A percentile compares a stretch with the other conserved stretches of the same genome.
These are phyloP conservation scores for Fregetta grallaria DNA, from an alignment of 2,113 vertebrate genomes.

Conservation along the genomic window DNA sequence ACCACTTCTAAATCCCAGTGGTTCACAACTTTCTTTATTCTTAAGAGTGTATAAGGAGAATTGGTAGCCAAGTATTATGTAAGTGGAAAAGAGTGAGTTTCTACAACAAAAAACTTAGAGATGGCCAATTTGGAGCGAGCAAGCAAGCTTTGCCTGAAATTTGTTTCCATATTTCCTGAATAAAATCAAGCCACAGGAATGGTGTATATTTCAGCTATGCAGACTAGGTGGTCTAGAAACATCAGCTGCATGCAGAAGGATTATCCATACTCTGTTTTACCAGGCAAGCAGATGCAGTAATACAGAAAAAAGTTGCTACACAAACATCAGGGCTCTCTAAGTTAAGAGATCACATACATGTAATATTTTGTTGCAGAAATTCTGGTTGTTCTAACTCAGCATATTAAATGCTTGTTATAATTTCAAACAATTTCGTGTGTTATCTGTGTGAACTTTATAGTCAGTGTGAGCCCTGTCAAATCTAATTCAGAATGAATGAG, in stretches of 20 bases:
- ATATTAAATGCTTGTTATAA: not conserved
- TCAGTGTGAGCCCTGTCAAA: not conserved
- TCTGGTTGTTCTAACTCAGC: not conserved
- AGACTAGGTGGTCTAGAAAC: not conserved
- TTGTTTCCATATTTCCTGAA: not conserved
- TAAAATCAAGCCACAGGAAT: not conserved
- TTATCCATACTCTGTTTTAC: not conserved
- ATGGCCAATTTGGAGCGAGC: not conserved
- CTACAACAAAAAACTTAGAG: not conserved
- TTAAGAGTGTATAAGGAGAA: not conserved
- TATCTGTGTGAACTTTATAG: not conserved
- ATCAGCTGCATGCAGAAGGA: not conserved
- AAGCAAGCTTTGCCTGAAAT: not conserved
- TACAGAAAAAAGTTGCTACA: not conserved
- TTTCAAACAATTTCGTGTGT: not conserved
- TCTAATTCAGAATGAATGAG: not conserved
- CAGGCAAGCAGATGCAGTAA: not conserved
- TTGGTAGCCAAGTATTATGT: not conserved
- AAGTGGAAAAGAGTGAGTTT: not conserved
- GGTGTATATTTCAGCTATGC: not conserved
- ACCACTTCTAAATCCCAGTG: not conserved
- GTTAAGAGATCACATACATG: not conserved
- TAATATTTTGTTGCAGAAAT: not conserved
- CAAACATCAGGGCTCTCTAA: not conserved
- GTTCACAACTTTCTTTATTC: not conserved